These are phyloP conservation scores for Cyprinodon variegatus DNA, from an alignment of 2,113 vertebrate species.

Conservation along the genomic window DNA sequence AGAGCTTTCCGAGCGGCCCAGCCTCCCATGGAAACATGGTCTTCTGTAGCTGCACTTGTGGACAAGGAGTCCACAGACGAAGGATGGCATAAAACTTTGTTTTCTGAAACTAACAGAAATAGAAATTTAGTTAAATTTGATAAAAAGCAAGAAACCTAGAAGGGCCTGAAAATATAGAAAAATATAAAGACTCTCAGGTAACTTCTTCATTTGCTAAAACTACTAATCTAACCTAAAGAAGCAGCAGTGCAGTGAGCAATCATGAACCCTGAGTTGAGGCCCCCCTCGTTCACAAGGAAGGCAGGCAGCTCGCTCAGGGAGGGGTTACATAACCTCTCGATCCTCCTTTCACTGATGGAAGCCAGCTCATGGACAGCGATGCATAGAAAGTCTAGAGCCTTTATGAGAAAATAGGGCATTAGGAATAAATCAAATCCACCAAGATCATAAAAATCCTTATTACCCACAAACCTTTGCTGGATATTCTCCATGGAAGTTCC, in stretches of 20 bases:
- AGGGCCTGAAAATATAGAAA: too few relatives aligned
- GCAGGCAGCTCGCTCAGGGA: conserved; percentile 94
- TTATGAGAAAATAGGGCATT: background rate
- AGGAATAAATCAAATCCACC: conserved; percentile 2
- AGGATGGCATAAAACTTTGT: conserved; percentile 95
- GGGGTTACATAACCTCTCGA: conserved; percentile 94
- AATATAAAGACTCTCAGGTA: background rate
- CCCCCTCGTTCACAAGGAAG: conserved; percentile 96
- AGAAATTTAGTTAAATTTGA: background rate
- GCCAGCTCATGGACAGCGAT: conserved; percentile 96
- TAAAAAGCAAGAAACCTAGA: background rate
- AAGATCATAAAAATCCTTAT: background rate
- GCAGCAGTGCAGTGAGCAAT: conserved; percentile 98
- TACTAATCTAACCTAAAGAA: conserved; percentile 84
- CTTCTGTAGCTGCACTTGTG: conserved; percentile 96
- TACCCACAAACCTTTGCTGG: conserved; percentile 80
- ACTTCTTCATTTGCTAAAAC: background rate
- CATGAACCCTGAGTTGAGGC: conserved; percentile 99
- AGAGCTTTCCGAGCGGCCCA: conserved; percentile 97
- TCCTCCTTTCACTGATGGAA: conserved; percentile 94
- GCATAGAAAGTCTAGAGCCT: conserved; percentile 89
- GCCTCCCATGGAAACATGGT: conserved; percentile 98
- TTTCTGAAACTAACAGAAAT: conserved; percentile 90
- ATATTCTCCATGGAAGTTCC: conserved; percentile 99
- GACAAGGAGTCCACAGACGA: conserved; percentile 98